Base-by-base conservation (phyloP, 2,888 invertebrate genomes). In the Enchytraeus crypticus region DNA sequence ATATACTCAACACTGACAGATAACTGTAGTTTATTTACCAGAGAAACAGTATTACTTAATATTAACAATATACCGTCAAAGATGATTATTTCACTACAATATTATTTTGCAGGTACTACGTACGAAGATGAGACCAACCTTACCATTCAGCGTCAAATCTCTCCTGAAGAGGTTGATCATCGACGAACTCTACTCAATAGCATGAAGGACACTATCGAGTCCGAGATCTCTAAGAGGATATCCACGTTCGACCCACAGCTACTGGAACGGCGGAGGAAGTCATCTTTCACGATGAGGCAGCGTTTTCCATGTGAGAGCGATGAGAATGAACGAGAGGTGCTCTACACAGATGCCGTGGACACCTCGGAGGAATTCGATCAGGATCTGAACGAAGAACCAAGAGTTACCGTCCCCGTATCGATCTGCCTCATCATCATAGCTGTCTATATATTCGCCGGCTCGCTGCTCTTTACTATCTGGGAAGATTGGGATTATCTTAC, bases 401-500 rank as follows among this genome's bases (percentile, higher is more conserved):
- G 69, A 8, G 74, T 76, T 18, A 71, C 77, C 1, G 92, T 95
- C 1, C 95, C 95, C 14, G 88, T 96, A 47, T 82, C 89, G 58
- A 83, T 95, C 51, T 95, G 93, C 78, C 83, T 95, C 34, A 84
- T 88, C 64, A 89, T 93, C 68, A 91, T 96, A 85, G 85, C 92
- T 70, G 87, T 88, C 73, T 88, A 89, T 77, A 86, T 91, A 61
- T 85, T 90, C 73, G 90, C 90, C 62, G 96, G 97, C 26, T 92
- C 93, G 1, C 82, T 89, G 74, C 83, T 97, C 56, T 97, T 97
- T 79, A 86, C 88, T 2, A 82, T 87, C 73, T 96, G 93, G 91
- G 96, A 97, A 61, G 85, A 86, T 46, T 96, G 96, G 96, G 86
- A 87, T 70, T 86, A 88, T 74, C 82, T 96, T 64, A 92, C 95